Base-by-base conservation (phyloP, 2,113 vertebrate species). In the Malurus cyaneus region DNA sequence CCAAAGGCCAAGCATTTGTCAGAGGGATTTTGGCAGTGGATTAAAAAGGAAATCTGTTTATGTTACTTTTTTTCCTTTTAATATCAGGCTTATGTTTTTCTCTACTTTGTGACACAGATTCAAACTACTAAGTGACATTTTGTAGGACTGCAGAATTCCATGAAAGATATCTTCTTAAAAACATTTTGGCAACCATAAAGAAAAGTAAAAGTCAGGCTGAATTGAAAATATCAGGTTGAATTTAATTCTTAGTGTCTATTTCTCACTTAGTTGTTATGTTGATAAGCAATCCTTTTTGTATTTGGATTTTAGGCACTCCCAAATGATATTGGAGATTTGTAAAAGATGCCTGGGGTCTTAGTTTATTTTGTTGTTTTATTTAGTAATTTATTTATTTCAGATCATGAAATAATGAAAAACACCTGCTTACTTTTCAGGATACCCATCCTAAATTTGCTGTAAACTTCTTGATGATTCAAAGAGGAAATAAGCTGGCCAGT, bases 1-100 rank as follows among this genome's bases (percentile, higher is more conserved):
- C 64, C 64, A 94, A 96, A 95, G 44, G 32, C 70, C 88, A 96
- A 81, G 8, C 41, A 50, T 70, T 95, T 96, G 61, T 95, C 85
- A 93, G 94, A 92, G 86, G 54, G 49, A 53, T 94, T 93, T 97
- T 97, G 92, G 64, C 79, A 96, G 23, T 29, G 64, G 42, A 91
- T 92, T 86, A 86, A 94, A 97, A 95, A 60, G 65, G 20, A 90
- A 96, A 95, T 91, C 47, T 94, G 78, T 97, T 93, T 77, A 52
- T 96, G 59, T 82, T 93, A 88, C 42, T 69, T 24, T 34, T 34
- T 60, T 70, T 53, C 9, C 91, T 56, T 86, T 89, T 26, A 66
- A 62, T 72, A 93, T 29, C 85, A 49, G 73, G 66, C 17, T 59
- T 83, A 78, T 69, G 67, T 88, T 93, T 87, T 91, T 64, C n/a